Evolutionary conservation across 2,113 vertebrate genomes (phyloP).

Genomic region (Odontesthes bonariensis): DNA sequence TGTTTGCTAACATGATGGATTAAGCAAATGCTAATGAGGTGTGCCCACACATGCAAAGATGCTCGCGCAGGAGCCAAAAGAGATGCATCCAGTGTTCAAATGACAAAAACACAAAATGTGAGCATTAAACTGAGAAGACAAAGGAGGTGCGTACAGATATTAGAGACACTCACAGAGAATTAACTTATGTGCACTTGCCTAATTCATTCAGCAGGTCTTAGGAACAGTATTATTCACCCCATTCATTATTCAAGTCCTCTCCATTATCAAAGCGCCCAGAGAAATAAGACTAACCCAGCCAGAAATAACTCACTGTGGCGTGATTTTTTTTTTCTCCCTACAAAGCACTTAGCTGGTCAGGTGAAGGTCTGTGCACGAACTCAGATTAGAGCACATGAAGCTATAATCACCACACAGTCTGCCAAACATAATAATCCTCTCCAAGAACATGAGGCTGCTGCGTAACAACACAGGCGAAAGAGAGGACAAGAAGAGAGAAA

Average conservation of each 20-base stretch:
- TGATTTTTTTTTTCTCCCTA: conserved; percentile 62
- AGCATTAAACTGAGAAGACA: background rate
- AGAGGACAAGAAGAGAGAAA: background rate
- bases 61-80: background rate
- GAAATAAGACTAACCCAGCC: conserved; percentile 77
- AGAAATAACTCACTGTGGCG: conserved; percentile 79
- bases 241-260: conserved; percentile 82
- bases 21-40: conserved; percentile 39
- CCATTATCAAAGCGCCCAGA: conserved; percentile 81
- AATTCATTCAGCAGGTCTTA: conserved; percentile 67
- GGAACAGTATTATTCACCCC: conserved; percentile 74
- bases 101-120: conserved; percentile 21
- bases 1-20: conserved; percentile 38
- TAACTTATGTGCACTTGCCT: conserved; percentile 57
- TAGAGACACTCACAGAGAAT: conserved; percentile 51
- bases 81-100: background rate
- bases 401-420: conserved; percentile 35
- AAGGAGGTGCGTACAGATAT: conserved; percentile 18
- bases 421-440: conserved; percentile 52
- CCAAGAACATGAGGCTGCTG: conserved; percentile 36
- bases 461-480: background rate
- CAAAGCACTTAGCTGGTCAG: conserved; percentile 70
- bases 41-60: background rate
- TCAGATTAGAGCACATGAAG: conserved; percentile 43
- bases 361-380: conserved; percentile 45